Evolutionary conservation across 2,113 vertebrate genomes (phyloP), one percentile per base, ranked within the genome.

Genomic region (Pteruthius melanotis): DNA sequence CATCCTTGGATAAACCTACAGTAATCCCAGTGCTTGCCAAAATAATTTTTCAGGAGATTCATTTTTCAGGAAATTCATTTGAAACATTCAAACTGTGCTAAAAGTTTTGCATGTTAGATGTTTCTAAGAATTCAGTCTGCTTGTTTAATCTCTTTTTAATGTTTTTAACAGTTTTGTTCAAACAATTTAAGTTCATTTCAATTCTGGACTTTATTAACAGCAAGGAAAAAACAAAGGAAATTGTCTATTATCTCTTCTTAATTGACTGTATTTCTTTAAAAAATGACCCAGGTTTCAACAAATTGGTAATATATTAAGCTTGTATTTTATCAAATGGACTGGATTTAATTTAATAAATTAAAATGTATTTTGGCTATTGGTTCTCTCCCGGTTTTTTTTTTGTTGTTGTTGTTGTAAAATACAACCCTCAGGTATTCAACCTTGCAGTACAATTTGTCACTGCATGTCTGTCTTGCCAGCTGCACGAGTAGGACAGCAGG

Each of bases 181-280:
- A 90, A 94, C 24, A 74, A 10, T 89, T 84, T 85, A 66, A 37
- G 44, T 95, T 97, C 37, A 44, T 93, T 96, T 92, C 64, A 84
- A 91, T 92, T 78, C 88, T 83, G 49, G 77, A 94, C 82, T 96
- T 97, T 96, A 97, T 94, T 96, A 97, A 96, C 49, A 71, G 68
- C 15, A 63, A 77, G 71, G 44, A 1, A 45, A 77, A 69, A 52
- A 20, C 47, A 57, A 60, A 81, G 54, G 60, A 72, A 65, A 86
- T 80, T 69, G 42, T 89, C 60, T 96, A 64, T 92, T 87, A 77
- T 92, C 54, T 81, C 42, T 93, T 97, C 72, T 94, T 95, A 91
- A 84, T 74, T 93, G 54, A 72, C 81, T 94, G 93, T 61, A 83
- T 97, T 97, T 97, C 94, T 95, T 95, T 93, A 78, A 83, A 91